Percentiles rank a stretch among this genome's conserved stretches.
Evolutionary conservation across 2,113 vertebrate genomes (phyloP).

Genomic region (Callaeas wilsoni): DNA sequence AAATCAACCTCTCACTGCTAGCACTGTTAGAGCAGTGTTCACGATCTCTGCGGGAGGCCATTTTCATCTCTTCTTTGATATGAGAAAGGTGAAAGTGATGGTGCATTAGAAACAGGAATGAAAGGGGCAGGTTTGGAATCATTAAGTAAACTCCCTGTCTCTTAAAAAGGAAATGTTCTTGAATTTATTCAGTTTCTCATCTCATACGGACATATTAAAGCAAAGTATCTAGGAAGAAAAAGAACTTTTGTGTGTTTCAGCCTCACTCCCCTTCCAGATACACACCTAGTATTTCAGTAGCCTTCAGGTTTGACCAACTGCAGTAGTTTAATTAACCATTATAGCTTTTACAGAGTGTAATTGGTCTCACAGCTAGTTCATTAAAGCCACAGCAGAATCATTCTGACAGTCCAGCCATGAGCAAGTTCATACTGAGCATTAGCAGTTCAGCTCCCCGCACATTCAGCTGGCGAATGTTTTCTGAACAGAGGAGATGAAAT

Average conservation of each 20-base stretch:
- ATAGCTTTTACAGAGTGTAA: background rate
- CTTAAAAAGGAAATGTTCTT: conserved; percentile 6
- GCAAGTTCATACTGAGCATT: background rate
- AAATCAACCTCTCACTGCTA: conserved; percentile 27
- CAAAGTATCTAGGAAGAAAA: background rate
- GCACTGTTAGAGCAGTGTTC: background rate
- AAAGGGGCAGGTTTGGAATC: conserved; percentile 7
- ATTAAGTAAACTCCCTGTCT: background rate
- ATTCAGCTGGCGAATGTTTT: background rate
- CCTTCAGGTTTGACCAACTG: background rate
- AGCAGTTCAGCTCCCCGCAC: background rate
- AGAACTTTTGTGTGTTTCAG: background rate
- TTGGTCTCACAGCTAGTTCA: conserved; percentile 17
- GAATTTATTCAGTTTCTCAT: background rate
- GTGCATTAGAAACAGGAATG: conserved; percentile 14
- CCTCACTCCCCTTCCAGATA: background rate
- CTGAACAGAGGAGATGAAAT: background rate
- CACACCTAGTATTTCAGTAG: background rate
- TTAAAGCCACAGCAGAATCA: conserved; percentile 19
- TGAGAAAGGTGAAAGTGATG: background rate
- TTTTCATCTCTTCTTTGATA: conserved; percentile 36
- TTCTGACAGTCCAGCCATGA: conserved; percentile 1
- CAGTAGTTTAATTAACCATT: conserved; percentile 44
- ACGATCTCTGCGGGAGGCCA: background rate
- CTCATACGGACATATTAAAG: background rate